Base-by-base conservation (phyloP, 2,888 invertebrate genomes). In the Heteromyza rotundicornis region DNA sequence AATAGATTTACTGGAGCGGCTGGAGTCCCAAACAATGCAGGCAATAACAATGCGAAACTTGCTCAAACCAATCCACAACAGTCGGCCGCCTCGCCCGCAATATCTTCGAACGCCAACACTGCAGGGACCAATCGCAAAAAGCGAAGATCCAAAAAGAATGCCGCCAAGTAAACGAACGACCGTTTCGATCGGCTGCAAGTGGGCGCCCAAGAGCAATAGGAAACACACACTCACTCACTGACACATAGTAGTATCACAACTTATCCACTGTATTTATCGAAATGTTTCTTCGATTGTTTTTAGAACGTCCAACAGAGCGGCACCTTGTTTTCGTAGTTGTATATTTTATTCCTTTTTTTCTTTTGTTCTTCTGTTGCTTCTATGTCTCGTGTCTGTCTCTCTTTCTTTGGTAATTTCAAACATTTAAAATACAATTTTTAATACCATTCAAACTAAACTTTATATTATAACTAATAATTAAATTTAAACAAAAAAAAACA, bases 141-240 rank as follows among this genome's bases (percentile, higher is more conserved):
- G 65, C 76, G 80, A 66, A 79, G 77, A 70, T 71, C 74, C 2
- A 80, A 77, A 63, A 77, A 75, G 54, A 76, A 73, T 63, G 68
- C 74, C 49, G 2, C 36, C 1, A 64, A 17, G 57, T 62, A 58
- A 58, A 40, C 17, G 27, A n/a, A 24, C 10, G 27, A 32, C 16
- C n/a, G 17, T 53, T 27, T 27, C 27, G 27, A 27, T 27, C 7
- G 7, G 27, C 5, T 27, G 5, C 10, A 27, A 27, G 10, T 27
- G 10, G 8, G 14, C 3, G 3, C 24, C 32, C 19, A 32, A 53
- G 10, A 3, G 16, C 53, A 35, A 32, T 19, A 53, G n/a, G 14
- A 27, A 40, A n/a, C 32, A 32, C 27, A 27, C 27, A 27, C 5
- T 27, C 10, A 27, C 27, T n/a, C n/a, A n/a, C n/a, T n/a, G n/a